A percentile compares a stretch with the other conserved stretches of the same genome.
Evolutionary conservation across 2,888 invertebrate species (phyloP).

Genomic region (Aphrophora alni): DNA sequence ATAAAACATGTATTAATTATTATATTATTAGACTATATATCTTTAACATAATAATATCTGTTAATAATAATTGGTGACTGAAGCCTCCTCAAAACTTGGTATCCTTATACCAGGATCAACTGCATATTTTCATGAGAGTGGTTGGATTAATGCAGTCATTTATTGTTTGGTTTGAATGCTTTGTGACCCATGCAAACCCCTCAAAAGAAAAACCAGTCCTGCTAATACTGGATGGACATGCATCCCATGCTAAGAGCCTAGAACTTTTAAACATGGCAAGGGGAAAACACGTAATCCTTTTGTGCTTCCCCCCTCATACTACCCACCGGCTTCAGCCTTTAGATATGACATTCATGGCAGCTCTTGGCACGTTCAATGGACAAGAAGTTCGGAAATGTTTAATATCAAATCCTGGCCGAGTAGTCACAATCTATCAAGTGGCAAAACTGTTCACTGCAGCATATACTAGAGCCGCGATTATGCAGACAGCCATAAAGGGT

Average conservation of each 20-base stretch:
- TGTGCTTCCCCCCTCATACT: not conserved
- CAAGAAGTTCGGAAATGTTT: slow-evolving; percentile 47
- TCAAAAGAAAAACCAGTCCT: slow-evolving; percentile 18
- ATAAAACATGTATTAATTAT: no score
- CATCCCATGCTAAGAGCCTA: slow-evolving; percentile 35
- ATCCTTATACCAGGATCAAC: slow-evolving; percentile 44
- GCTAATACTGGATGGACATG: slow-evolving; percentile 36
- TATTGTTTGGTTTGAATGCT: not conserved
- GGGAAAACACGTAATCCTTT: slow-evolving; percentile 24
- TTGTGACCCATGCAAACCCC: slow-evolving; percentile 20
- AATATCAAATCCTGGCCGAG: slow-evolving; percentile 48
- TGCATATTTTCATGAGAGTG: slow-evolving; percentile 41
- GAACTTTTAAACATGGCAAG: slow-evolving; percentile 25
- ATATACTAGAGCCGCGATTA: slow-evolving; percentile 47
- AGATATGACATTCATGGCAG: slow-evolving; percentile 49
- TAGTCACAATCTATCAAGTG: slow-evolving; percentile 50
- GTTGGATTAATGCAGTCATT: not conserved
- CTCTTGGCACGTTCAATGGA: slow-evolving; percentile 48
- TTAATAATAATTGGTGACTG: no score
- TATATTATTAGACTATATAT: no score
- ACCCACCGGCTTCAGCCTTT: slow-evolving; percentile 35
- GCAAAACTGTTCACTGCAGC: slow-evolving; percentile 34
- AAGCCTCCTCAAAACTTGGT: no score
- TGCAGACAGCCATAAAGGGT: slow-evolving; percentile 49
- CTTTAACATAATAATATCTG: no score